Evolutionary conservation across 2,888 invertebrate genomes (phyloP).

Genomic region (Piscicola geometra): DNA sequence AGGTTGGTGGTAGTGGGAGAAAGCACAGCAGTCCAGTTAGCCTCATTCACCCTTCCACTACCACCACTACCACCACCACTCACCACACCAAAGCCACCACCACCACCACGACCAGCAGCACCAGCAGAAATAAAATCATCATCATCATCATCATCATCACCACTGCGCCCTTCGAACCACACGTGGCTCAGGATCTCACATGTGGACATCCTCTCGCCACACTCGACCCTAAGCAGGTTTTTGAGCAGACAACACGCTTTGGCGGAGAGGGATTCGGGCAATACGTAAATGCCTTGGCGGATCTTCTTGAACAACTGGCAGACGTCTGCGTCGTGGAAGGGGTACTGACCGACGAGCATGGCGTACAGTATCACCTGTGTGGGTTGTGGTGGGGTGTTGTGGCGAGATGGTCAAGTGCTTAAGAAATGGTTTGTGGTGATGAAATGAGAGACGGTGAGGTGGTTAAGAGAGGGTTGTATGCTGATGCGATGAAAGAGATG

Average conservation of each 20-base stretch:
- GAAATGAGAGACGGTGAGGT: too few relatives aligned
- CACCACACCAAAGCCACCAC: not conserved
- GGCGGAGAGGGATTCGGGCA: constrained; percentile 77
- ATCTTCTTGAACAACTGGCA: constrained; percentile 81
- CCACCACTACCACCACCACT: not conserved
- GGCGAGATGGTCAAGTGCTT: too few relatives aligned
- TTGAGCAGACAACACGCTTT: constrained; percentile 77
- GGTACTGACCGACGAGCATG: constrained; percentile 87
- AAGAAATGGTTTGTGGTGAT: too few relatives aligned
- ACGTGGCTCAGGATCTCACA: constrained; percentile 76
- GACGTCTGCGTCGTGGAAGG: constrained; percentile 85
- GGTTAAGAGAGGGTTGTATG: too few relatives aligned
- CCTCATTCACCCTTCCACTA: not conserved
- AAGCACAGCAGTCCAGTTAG: not conserved
- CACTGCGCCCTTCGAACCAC: constrained; percentile 64
- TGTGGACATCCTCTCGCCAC: constrained; percentile 72
- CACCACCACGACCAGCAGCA: not conserved
- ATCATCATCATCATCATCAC: not conserved
- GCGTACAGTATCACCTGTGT: constrained; percentile 63
- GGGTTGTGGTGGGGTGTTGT: too few relatives aligned
- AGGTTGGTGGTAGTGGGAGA: not conserved
- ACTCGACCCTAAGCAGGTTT: constrained; percentile 74
- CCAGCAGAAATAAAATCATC: not conserved
- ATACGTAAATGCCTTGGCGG: constrained; percentile 75
- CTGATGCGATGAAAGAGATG: too few relatives aligned